phyloP scores from a whole-genome alignment of 2,888 invertebrate species.

The Iphiclides podalirius region DNA sequence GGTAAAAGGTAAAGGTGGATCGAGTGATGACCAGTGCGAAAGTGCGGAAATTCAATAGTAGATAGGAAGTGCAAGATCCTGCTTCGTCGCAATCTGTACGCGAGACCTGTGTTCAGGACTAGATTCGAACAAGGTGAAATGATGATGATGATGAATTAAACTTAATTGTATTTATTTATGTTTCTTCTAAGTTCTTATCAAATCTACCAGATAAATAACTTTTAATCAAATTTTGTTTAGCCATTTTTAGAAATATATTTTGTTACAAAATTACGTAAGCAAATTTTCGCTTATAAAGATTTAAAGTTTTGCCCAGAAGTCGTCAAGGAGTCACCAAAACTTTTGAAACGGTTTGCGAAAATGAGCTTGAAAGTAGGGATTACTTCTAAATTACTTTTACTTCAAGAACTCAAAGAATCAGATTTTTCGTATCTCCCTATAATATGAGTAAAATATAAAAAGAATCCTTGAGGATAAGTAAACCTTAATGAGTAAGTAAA shows the following conservation, averaged over 20 bases:
- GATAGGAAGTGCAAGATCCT: too few relatives aligned
- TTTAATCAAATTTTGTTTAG: conserved; percentile 6
- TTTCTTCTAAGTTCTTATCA: not conserved
- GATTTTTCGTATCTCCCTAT: conserved; percentile 22
- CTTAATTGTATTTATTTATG: too few relatives aligned
- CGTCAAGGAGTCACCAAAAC: conserved; percentile 25
- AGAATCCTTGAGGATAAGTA: conserved; percentile 2
- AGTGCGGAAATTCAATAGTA: too few relatives aligned
- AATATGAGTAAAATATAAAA: conserved; percentile 12
- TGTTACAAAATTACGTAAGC: conserved; percentile 17
- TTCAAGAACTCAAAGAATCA: conserved; percentile 22
- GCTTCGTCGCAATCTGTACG: too few relatives aligned
- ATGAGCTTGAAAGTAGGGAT: conserved; percentile 23
- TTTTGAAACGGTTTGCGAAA: conserved; percentile 25
- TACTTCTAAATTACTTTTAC: conserved; percentile 26
- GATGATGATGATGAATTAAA: too few relatives aligned
- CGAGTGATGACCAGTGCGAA: too few relatives aligned
- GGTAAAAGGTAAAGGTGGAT: too few relatives aligned
- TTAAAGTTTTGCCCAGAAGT: conserved; percentile 25
- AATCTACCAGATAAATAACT: not conserved
- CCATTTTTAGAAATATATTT: conserved; percentile 3
- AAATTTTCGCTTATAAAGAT: conserved; percentile 23
- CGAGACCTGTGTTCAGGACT: too few relatives aligned
- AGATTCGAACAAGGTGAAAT: too few relatives aligned
- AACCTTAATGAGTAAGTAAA: too few relatives aligned